These are phyloP conservation scores for Lutjanus erythropterus DNA, from an alignment of 2,113 vertebrate species.

Conservation along the genomic window DNA sequence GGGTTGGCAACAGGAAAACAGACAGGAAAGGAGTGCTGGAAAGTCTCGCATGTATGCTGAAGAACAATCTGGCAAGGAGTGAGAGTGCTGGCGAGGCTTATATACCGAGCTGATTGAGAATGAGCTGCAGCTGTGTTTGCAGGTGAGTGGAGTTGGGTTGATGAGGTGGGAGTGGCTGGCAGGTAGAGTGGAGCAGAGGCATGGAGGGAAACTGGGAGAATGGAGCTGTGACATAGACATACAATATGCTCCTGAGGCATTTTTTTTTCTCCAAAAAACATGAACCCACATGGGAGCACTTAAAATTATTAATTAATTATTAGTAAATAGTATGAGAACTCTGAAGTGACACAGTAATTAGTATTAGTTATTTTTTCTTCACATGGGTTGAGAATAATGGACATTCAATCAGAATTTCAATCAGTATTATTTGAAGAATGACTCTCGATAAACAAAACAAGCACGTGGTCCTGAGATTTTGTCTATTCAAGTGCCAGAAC, in stretches of 20 bases:
- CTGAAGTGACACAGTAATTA: constrained; percentile 57
- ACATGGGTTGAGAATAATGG: not conserved
- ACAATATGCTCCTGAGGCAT: not conserved
- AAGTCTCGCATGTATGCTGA: too few relatives aligned
- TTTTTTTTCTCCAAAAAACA: constrained; percentile 26
- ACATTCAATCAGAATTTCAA: not conserved
- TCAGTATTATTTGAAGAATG: not conserved
- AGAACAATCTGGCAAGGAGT: too few relatives aligned
- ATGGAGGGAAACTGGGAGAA: too few relatives aligned
- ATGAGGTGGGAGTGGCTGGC: too few relatives aligned
- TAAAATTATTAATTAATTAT: constrained; percentile 56
- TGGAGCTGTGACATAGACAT: not conserved
- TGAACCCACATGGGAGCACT: constrained; percentile 19
- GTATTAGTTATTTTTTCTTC: constrained; percentile 8
- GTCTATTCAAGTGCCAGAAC: not conserved
- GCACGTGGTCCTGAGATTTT: not conserved
- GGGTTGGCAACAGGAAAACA: too few relatives aligned
- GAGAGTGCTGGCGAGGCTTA: too few relatives aligned
- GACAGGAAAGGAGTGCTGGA: too few relatives aligned
- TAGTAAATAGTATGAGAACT: constrained; percentile 45
- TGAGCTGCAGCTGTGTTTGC: too few relatives aligned
- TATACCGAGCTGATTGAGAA: too few relatives aligned
- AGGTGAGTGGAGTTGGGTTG: too few relatives aligned
- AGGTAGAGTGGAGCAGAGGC: too few relatives aligned
- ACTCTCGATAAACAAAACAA: not conserved